Percentiles rank a stretch among this genome's conserved stretches.
Conservation (phyloP, 2,888 invertebrate species). For the Drosophila rubida region DNA sequence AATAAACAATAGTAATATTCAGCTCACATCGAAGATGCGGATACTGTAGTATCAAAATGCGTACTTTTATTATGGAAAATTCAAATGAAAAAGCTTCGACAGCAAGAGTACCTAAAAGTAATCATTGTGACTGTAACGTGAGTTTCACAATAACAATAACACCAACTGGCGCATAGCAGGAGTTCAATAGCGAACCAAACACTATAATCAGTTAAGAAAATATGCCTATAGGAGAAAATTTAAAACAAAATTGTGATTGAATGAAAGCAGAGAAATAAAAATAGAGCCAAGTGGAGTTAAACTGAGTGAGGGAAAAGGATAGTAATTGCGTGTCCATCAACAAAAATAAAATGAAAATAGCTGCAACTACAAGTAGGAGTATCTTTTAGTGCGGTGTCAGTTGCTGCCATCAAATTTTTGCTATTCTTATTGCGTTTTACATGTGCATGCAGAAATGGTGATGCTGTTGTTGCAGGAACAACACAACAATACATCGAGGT, state of each 20-base stretch:
- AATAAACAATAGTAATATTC: too few species aligned
- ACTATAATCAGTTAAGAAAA: too few species aligned
- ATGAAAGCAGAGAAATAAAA: too few species aligned
- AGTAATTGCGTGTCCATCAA: background rate
- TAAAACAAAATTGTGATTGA: too few species aligned
- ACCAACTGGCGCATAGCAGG: constrained; percentile 18
- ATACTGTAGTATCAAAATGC: too few species aligned
- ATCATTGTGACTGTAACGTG: too few species aligned
- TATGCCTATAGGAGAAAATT: too few species aligned
- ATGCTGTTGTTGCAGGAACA: constrained; percentile 25
- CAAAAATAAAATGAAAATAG: constrained; percentile 36
- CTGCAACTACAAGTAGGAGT: constrained; percentile 22
- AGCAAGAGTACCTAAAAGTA: too few species aligned
- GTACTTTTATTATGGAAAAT: too few species aligned
- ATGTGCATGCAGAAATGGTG: constrained; percentile 55
- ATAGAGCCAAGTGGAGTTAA: too few species aligned
- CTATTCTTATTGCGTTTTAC: constrained; percentile 57
- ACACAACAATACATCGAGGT: constrained; percentile 52
- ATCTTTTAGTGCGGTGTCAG: constrained; percentile 39
- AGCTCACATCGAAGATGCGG: too few species aligned
- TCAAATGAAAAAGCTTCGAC: too few species aligned
- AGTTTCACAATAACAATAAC: constrained; percentile 34
- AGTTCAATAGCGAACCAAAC: background rate
- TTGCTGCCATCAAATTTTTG: constrained; percentile 35
- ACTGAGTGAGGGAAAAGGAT: background rate